Conservation (phyloP, 1,140 invertebrate genomes). For the Drosophila malerkotliana region DNA sequence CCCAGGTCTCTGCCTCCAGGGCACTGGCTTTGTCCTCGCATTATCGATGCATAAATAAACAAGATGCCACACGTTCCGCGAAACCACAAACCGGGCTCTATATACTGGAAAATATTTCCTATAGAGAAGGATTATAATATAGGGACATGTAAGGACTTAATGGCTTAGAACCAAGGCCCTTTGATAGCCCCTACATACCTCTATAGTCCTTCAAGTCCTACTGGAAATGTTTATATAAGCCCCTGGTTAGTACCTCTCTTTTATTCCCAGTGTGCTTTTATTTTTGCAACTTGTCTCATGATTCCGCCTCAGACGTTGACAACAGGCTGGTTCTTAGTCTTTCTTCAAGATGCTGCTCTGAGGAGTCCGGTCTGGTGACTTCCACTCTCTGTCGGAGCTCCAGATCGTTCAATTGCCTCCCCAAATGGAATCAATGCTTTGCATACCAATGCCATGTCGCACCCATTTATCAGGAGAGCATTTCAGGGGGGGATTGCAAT, state of each 20-base stretch:
- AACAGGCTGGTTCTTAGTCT: conserved; percentile 3
- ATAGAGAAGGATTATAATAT: not conserved
- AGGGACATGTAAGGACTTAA: not conserved
- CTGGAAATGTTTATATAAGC: too few relatives aligned
- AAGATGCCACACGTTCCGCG: conserved; percentile 10
- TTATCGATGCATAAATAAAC: conserved; percentile 79
- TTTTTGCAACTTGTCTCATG: conserved; percentile 52
- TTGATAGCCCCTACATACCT: too few relatives aligned
- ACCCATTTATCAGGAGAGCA: conserved; percentile 31
- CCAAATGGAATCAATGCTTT: conserved; percentile 29
- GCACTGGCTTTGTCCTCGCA: conserved; percentile 60
- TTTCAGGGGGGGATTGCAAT: not conserved
- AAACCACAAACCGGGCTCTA: not conserved
- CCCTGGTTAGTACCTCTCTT: not conserved
- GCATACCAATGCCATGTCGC: conserved; percentile 56
- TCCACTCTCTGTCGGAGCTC: not conserved
- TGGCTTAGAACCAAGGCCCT: too few relatives aligned
- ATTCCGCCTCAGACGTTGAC: conserved; percentile 9
- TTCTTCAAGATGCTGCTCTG: not conserved
- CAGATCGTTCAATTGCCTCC: conserved; percentile 11
- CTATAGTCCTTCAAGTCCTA: too few relatives aligned
- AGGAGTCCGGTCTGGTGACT: conserved; percentile 42
- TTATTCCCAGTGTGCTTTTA: conserved; percentile 21
- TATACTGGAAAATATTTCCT: not conserved
- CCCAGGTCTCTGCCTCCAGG: conserved; percentile 7